Conservation (phyloP, 2,113 vertebrate species). For the Willisornis vidua region DNA sequence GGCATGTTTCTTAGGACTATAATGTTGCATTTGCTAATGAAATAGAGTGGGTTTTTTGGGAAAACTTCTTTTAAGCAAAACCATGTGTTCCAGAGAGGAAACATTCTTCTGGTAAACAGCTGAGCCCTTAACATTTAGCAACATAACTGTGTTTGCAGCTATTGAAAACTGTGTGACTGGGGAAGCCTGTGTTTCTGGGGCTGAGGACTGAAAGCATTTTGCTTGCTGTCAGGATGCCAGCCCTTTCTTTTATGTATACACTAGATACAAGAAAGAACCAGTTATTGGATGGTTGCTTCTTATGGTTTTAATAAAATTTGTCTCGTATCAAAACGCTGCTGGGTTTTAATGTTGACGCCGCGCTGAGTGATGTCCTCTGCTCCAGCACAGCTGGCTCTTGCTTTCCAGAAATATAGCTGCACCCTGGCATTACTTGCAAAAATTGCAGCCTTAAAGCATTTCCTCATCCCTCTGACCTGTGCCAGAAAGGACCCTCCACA, state of each 20-base stretch:
- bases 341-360: not conserved
- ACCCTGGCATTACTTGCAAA: constrained; percentile 15
- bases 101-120: constrained; percentile 68
- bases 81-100: constrained; percentile 59
- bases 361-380: not conserved
- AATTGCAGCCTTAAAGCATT: not conserved
- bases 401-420: constrained; percentile 34
- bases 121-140: constrained; percentile 63
- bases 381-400: not conserved
- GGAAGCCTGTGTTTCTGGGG: constrained; percentile 32
- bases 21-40: constrained; percentile 36
- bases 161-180: constrained; percentile 55
- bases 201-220: constrained; percentile 47
- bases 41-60: constrained; percentile 10
- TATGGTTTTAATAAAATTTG: constrained; percentile 57
- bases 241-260: not conserved
- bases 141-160: constrained; percentile 55
- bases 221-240: constrained; percentile 40
- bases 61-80: constrained; percentile 67
- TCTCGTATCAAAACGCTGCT: not conserved
- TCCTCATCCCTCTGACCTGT: not conserved
- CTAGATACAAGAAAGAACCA: constrained; percentile 33
- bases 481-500: not conserved
- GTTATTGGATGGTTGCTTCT: constrained; percentile 28
- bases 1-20: not conserved